These are phyloP conservation scores for Entelurus aequoreus DNA, from an alignment of 2,113 vertebrate genomes.

Conservation along the genomic window DNA sequence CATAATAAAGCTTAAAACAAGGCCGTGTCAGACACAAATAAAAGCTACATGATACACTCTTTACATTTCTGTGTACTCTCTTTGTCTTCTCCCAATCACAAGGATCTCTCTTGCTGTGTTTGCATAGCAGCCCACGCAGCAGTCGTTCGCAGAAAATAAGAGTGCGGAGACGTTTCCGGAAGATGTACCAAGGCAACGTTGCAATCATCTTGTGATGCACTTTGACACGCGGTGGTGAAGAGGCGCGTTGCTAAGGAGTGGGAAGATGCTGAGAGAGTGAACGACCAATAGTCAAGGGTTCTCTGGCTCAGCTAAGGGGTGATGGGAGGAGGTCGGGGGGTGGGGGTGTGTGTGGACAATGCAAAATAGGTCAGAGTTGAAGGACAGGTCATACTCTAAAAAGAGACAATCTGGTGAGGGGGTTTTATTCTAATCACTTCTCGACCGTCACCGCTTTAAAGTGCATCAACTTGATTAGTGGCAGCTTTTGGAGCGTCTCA, in stretches of 20 bases:
- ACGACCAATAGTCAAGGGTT: slow-evolving; percentile 33
- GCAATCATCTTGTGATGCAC: slow-evolving; percentile 46
- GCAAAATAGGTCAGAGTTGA: slow-evolving; percentile 48
- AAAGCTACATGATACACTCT: not conserved
- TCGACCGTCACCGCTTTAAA: not conserved
- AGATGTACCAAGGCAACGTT: slow-evolving; percentile 28
- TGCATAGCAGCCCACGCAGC: slow-evolving; percentile 54
- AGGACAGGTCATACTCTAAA: not conserved
- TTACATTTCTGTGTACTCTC: slow-evolving; percentile 7
- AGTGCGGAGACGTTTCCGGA: slow-evolving; percentile 13
- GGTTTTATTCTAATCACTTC: slow-evolving; percentile 12
- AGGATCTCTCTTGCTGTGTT: slow-evolving; percentile 32
- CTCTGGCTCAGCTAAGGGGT: slow-evolving; percentile 18
- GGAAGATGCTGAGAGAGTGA: slow-evolving; percentile 59
- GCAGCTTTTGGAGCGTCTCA: not conserved
- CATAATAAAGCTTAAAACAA: too few species aligned
- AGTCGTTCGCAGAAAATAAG: slow-evolving; percentile 3
- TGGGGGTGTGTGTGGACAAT: slow-evolving; percentile 41
- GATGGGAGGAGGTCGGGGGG: slow-evolving; percentile 1
- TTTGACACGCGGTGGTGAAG: slow-evolving; percentile 46
- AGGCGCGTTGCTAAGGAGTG: slow-evolving; percentile 72
- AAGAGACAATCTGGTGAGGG: slow-evolving; percentile 38
- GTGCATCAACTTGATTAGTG: not conserved
- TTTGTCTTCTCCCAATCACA: too few species aligned
- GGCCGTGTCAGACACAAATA: too few species aligned